Evolutionary conservation across 2,888 invertebrate species (phyloP), one percentile per base, ranked within the genome.

Genomic region (Mesoligia furuncula): DNA sequence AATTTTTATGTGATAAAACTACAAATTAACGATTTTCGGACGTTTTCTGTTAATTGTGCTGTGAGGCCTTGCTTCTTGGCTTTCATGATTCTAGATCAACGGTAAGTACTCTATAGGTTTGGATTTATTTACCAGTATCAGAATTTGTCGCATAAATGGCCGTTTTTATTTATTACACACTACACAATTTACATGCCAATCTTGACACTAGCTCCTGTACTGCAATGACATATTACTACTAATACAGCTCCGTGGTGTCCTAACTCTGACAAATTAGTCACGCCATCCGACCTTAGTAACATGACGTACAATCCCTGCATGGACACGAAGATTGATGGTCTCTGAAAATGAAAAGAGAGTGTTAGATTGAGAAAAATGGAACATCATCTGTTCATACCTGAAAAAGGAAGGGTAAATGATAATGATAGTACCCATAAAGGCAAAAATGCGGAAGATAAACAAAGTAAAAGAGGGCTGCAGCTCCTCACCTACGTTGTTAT

Each of bases 301-400:
- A 42, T 65, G 81, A 84, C 73, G 73, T 77, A 71, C 74, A 83
- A 76, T 75, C 59, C 42, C 65, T 74, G 79, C 74, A 79, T 77
- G 62, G 59, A 72, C 42, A 36, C 61, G 42, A 80, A 78, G 86
- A 87, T 87, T 78, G 73, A 87, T 87, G 65, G 42, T 31, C 39
- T 7, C 57, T 75, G 78, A 77, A 83, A 73, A 66, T 69, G 66
- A 62, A 64, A 78, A 75, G 73, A 71, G 68, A 67, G 65, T 67
- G 13, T 39, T 48, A 71, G 45, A 73, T 71, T 11, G 54, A 77
- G 77, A 85, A 87, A 84, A 87, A 87, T 87, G 66, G 39, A 27
- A 61, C 39, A 75, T 75, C 67, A 80, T 83, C 57, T 76, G 62
- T 85, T 77, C 73, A 81, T 79, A 78, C 70, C 69, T 77, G 39